phyloP scores from a whole-genome alignment of 2,888 invertebrate genomes.

The Falcaria lacertinaria region DNA sequence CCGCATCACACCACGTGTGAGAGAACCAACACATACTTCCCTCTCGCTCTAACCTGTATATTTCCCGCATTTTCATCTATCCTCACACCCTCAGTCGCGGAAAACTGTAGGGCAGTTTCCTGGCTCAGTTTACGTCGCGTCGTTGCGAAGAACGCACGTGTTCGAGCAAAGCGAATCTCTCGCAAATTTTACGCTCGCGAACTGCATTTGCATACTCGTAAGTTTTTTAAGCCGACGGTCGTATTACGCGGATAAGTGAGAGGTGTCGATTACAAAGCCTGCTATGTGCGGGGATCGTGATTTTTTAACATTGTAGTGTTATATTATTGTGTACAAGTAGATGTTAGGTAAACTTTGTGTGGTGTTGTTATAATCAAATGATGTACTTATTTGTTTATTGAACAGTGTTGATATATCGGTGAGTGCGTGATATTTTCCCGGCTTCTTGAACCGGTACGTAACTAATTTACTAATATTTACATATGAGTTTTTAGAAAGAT shows the following conservation, averaged over 20 bases:
- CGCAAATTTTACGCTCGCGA: constrained; percentile 27
- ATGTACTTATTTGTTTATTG: constrained; percentile 3
- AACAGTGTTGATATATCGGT: constrained; percentile 6
- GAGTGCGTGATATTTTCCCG: constrained; percentile 4
- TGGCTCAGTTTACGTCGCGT: constrained; percentile 62
- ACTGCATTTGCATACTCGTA: constrained; percentile 30
- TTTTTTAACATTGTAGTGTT: constrained; percentile 4
- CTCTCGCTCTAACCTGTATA: constrained; percentile 38
- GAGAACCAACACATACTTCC: constrained; percentile 38
- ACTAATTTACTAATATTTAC: too few relatives aligned
- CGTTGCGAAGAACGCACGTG: constrained; percentile 42
- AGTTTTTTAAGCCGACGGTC: constrained; percentile 27
- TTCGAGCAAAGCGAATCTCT: constrained; percentile 25
- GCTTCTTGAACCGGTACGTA: too few relatives aligned
- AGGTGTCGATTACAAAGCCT: not conserved
- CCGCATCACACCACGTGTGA: constrained; percentile 72
- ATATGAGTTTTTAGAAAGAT: too few relatives aligned
- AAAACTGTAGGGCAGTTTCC: constrained; percentile 62
- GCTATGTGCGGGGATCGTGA: not conserved
- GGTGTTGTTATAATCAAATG: constrained; percentile 1
- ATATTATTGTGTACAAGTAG: constrained; percentile 1
- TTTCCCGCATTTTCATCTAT: constrained; percentile 30
- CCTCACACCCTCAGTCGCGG: constrained; percentile 46
- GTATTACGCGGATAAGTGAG: not conserved
- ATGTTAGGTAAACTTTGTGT: constrained; percentile 1